Conservation (phyloP, 2,113 vertebrate genomes). For the Alces alces region DNA sequence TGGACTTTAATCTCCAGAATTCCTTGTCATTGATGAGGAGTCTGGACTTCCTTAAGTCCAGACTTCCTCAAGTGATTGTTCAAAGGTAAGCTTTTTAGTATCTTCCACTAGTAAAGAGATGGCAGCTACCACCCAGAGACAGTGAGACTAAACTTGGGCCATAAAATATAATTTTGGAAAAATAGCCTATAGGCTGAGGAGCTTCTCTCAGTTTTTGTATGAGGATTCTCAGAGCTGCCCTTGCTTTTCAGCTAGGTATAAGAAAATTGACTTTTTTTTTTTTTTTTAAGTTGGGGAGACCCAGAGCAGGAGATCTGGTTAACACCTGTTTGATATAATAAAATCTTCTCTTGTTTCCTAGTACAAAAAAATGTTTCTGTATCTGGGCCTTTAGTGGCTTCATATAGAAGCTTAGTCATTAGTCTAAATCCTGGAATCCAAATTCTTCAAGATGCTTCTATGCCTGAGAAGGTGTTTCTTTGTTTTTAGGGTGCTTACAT, state of each 20-base stretch:
- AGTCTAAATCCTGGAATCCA: not conserved
- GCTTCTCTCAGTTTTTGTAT: not conserved
- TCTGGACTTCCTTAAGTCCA: not conserved
- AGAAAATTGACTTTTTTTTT: not conserved
- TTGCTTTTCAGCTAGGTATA: accelerated
- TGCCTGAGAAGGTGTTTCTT: not conserved
- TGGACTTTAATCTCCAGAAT: not conserved
- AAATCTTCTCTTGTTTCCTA: not conserved
- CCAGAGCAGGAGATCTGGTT: not conserved
- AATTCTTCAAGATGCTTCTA: not conserved
- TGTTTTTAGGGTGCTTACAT: not conserved
- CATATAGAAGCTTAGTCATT: not conserved
- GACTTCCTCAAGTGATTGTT: not conserved
- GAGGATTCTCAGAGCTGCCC: not conserved
- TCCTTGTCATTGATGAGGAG: not conserved
- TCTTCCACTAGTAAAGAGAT: not conserved
- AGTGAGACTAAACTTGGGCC: not conserved
- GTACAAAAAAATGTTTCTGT: not conserved
- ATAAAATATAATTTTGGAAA: not conserved
- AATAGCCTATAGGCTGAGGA: not conserved
- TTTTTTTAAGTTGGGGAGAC: not conserved
- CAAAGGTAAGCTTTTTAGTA: not conserved
- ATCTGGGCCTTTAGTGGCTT: not conserved
- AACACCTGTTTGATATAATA: not conserved
- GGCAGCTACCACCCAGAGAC: not conserved